Percentiles rank a stretch among this genome's conserved stretches.
Conservation (phyloP, 2,888 invertebrate species). For the Nemotelus nigrinus region DNA sequence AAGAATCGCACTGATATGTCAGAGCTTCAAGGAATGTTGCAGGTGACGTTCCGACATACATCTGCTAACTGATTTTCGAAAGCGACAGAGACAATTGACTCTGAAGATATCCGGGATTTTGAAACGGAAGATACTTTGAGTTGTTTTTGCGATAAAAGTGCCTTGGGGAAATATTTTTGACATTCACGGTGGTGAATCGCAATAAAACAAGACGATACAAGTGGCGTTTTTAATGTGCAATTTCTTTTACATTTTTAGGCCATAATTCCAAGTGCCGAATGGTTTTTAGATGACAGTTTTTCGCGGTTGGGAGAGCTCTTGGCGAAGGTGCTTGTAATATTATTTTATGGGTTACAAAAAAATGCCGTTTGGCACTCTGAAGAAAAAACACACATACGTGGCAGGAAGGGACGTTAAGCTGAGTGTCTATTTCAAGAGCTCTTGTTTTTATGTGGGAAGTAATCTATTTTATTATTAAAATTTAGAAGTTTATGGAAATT, state of each 20-base stretch:
- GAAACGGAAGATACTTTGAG: not conserved
- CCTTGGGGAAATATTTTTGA: conserved; percentile 30
- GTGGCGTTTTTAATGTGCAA: conserved; percentile 40
- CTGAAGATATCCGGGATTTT: not conserved
- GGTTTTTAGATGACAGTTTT: conserved; percentile 45
- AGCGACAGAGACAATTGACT: not conserved
- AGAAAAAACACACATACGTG: not conserved
- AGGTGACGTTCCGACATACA: conserved; percentile 10
- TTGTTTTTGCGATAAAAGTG: conserved; percentile 4
- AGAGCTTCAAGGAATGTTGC: conserved; percentile 22
- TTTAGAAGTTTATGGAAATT: too few relatives aligned
- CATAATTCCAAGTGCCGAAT: conserved; percentile 16
- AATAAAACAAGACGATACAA: conserved; percentile 23
- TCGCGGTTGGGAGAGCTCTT: not conserved
- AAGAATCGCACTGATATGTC: not conserved
- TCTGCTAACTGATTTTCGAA: not conserved
- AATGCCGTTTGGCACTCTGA: not conserved
- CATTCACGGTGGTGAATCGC: conserved; percentile 16
- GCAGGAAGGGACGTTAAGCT: not conserved
- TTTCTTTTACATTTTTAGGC: conserved; percentile 36
- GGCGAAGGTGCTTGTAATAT: conserved; percentile 11
- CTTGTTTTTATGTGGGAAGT: too few relatives aligned
- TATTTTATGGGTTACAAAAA: conserved; percentile 22
- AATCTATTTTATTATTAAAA: too few relatives aligned
- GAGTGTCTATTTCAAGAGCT: too few relatives aligned